phyloP scores from a whole-genome alignment of 2,888 invertebrate genomes.

The Auanema freiburgensis region DNA sequence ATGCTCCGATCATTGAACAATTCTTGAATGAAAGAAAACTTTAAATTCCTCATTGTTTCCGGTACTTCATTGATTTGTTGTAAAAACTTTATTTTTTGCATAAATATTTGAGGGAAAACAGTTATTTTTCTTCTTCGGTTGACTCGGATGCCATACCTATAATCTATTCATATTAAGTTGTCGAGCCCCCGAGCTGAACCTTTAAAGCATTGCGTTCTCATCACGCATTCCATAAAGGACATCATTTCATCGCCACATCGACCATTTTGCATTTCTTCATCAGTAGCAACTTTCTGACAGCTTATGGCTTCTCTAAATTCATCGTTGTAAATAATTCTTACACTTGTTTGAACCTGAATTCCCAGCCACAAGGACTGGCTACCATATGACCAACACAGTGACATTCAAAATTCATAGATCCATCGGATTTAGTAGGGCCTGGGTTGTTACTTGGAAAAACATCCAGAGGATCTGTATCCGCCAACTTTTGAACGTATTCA shows the following conservation, averaged over 20 bases:
- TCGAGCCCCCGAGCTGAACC: too few species aligned
- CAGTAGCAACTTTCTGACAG: constrained; percentile 54
- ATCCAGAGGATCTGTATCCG: constrained; percentile 47
- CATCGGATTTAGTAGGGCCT: constrained; percentile 60
- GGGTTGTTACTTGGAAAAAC: constrained; percentile 57
- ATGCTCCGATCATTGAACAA: constrained; percentile 8
- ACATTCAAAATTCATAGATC: constrained; percentile 61
- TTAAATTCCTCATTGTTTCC: neutral
- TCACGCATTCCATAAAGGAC: constrained; percentile 59
- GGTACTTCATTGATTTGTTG: neutral
- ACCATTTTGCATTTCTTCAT: constrained; percentile 56
- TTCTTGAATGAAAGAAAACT: constrained; percentile 10
- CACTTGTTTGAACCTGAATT: constrained; percentile 41
- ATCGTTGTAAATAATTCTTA: neutral
- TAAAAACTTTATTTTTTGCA: neutral
- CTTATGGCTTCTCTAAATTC: constrained; percentile 48
- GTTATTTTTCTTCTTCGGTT: constrained; percentile 2
- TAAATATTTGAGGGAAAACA: neutral
- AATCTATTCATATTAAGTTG: neutral
- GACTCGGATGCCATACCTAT: neutral
- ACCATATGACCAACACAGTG: constrained; percentile 62
- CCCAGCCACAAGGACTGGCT: constrained; percentile 60
- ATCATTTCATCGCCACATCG: constrained; percentile 59
- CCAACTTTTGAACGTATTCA: constrained; percentile 46
- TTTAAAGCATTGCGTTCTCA: constrained; percentile 58